phyloP scores from a whole-genome alignment of 2,888 invertebrate species.

The Cerastis leucographa region DNA sequence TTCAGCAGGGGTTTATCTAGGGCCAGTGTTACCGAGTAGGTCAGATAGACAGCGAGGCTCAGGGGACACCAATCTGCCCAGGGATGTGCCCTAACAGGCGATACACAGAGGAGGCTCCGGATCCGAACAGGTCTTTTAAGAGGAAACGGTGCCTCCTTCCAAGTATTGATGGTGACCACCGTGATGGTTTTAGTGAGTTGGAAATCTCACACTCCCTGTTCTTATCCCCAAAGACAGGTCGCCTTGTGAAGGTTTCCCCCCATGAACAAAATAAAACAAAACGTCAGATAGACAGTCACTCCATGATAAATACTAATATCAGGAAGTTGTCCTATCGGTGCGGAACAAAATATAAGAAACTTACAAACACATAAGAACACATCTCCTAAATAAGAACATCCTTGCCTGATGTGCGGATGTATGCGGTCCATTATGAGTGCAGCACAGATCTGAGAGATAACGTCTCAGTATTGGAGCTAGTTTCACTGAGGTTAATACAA shows the following conservation, averaged over 20 bases:
- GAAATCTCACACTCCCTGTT: too few species aligned
- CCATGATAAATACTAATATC: not conserved
- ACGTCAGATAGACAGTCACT: not conserved
- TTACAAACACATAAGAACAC: not conserved
- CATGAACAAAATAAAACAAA: too few species aligned
- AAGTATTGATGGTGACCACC: too few species aligned
- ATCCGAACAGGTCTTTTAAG: too few species aligned
- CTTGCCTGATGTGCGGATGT: conserved; percentile 12
- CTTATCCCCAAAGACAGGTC: too few species aligned
- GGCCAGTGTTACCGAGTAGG: not conserved
- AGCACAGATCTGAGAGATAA: conserved; percentile 42
- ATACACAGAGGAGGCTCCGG: too few species aligned
- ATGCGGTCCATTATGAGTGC: conserved; percentile 30
- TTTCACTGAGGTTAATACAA: conserved; percentile 6
- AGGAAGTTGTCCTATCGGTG: not conserved
- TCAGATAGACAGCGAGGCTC: not conserved
- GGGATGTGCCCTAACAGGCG: too few species aligned
- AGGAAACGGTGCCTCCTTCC: too few species aligned
- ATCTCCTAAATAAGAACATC: conserved; percentile 23
- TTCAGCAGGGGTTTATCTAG: too few species aligned
- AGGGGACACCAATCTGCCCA: too few species aligned
- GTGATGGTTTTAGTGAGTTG: too few species aligned
- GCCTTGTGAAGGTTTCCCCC: too few species aligned
- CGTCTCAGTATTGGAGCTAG: conserved; percentile 21
- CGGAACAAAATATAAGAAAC: not conserved